Base-by-base conservation (phyloP, 2,888 invertebrate genomes). In the Allygus modestus region DNA sequence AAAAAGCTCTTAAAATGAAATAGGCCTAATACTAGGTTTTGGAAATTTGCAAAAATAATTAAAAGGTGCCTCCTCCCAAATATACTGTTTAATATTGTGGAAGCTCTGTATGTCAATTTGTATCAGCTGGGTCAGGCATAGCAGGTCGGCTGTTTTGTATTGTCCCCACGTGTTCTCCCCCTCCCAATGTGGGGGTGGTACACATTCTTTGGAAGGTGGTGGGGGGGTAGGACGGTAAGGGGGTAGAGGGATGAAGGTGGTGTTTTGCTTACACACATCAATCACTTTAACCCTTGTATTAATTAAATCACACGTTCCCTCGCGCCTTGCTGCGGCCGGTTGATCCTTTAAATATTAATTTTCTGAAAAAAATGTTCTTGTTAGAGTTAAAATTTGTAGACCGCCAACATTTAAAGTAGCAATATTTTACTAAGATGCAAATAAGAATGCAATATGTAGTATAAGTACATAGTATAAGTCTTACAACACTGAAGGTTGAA, bases 271-370 rank as follows among this genome's bases (percentile, higher is more conserved):
- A 65, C 31, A 65, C 31, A 31, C 65, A 65, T 65, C 65, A 65
- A 65, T 65, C 65, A 65, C 65, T 65, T 4, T 28, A 65, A 65
- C 28, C 65, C 65, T 65, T 65, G 65, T 65, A 65, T 65, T 65
- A 65, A 65, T 65, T 65, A 65, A 65, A 65, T 65, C 65, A 65
- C 65, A 28, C 65, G 65, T 65, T 12, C 26, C 65, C 17, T 12
- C 58, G 20, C 58, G 51, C 58, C 17, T 46, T 11, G 15, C 58
- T 7, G 20, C 7, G 58, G 58, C 15, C 5, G 23, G 58, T 20
- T 58, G 20, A 26, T 20, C 7, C 20, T 58, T 58, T 26, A 58
- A 58, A 58, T 58, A 58, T 7, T 23, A 58, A 58, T 12, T 46
- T 46, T 46, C 37, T n/a, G n/a, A n/a, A n/a, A n/a, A n/a, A n/a